phyloP scores from a whole-genome alignment of 2,113 vertebrate species.

The Bagarius yarrelli region DNA sequence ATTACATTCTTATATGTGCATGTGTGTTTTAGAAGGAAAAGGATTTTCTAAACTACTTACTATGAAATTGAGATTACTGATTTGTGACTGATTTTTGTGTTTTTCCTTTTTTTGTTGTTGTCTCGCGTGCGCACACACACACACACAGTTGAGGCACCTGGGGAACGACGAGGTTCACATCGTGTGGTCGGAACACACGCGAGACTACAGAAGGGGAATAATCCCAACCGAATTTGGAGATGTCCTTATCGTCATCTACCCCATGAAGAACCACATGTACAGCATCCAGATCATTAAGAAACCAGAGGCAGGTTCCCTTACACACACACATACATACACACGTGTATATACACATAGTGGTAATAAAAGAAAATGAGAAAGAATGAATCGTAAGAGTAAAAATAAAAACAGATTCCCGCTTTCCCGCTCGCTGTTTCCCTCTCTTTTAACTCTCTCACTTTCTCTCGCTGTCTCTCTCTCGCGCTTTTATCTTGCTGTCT shows the following conservation, averaged over 20 bases:
- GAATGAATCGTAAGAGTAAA: not conserved
- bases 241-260: conserved; percentile 96
- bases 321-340: not conserved
- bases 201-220: conserved; percentile 95
- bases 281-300: conserved; percentile 98
- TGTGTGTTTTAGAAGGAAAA: not conserved
- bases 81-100: not conserved
- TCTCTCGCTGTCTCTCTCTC: not conserved
- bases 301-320: conserved; percentile 80
- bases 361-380: not conserved
- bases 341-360: not conserved
- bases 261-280: conserved; percentile 98
- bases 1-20: not conserved
- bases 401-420: no score
- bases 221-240: conserved; percentile 99
- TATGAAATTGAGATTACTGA: no score
- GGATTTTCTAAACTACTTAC: not conserved
- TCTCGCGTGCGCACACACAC: not conserved
- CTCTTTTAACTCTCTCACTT: not conserved
- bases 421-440: no score
- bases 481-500: not conserved
- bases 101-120: not conserved
- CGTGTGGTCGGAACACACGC: conserved; percentile 96
- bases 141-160: conserved; percentile 87
- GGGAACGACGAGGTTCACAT: conserved; percentile 99